Evolutionary conservation across 1,140 invertebrate species (phyloP), one percentile per base, ranked within the genome.

Genomic region (Parasteatoda tepidariorum): DNA sequence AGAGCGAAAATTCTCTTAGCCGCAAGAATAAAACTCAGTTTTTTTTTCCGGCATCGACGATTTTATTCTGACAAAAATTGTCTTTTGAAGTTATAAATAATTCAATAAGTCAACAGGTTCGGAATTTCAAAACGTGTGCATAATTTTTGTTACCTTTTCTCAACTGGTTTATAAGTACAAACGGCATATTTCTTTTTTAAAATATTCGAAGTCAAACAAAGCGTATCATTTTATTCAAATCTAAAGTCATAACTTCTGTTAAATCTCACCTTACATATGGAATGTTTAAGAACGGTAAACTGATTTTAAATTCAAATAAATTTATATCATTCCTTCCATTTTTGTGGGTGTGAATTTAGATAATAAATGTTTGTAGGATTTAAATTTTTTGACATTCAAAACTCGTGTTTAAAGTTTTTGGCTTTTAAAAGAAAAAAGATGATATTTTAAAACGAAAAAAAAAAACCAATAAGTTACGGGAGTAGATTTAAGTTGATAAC

Each of bases 71-170:
- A 31, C 18, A 57, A 68, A 79, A 68, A 79, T n/a, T 78, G 74
- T 79, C 75, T 68, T 41, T 79, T 67, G 22, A 38, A 3, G 64
- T 79, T 31, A 79, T 79, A 79, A 79, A 79, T 79, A 68, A 79
- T 79, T 79, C 76, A 79, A 68, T 79, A 79, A 79, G 64, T 31
- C 57, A 79, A 79, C 76, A 55, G 66, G 26, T 34, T 24, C 34
- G 22, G 30, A 79, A 48, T 57, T 79, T 24, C n/a, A 79, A 38
- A 38, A 68, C 28, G 76, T 79, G 62, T 79, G 64, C 76, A 68
- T 79, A 79, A 79, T 79, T 79, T 79, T 68, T 79, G 62, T 67
- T 61, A 18, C 28, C 70, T 73, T 73, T 55, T 57, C 4, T 48
- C 9, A 22, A 57, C 22, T 34, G 38, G 54, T 70, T 48, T 55